Conservation (phyloP, 2,113 vertebrate genomes). For the Machaerirhynchus nigripectus region DNA sequence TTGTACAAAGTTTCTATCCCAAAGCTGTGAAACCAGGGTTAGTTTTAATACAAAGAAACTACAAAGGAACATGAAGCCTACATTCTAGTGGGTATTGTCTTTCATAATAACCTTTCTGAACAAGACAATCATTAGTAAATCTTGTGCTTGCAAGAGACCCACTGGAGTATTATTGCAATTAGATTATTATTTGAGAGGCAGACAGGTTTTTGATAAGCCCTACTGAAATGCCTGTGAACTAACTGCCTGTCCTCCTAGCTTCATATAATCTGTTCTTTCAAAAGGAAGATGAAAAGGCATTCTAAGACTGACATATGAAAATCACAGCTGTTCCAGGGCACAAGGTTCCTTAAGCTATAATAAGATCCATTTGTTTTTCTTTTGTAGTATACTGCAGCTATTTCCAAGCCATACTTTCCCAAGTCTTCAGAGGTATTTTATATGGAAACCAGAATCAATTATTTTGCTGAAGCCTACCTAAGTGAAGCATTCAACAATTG, state of each 20-base stretch:
- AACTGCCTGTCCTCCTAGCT: not conserved
- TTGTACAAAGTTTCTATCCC: not conserved
- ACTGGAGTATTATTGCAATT: not conserved
- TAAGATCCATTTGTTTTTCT: not conserved
- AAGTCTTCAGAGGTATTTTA: not conserved
- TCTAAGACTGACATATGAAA: not conserved
- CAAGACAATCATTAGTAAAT: not conserved
- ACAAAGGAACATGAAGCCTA: not conserved
- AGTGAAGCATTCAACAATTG: not conserved
- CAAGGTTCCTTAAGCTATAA: not conserved
- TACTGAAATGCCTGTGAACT: not conserved
- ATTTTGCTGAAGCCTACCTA: not conserved
- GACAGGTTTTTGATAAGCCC: not conserved
- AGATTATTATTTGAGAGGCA: not conserved
- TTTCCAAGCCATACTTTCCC: not conserved
- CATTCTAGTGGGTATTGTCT: not conserved
- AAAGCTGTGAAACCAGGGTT: not conserved
- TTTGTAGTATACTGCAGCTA: not conserved
- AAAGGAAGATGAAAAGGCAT: not conserved
- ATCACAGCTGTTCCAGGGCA: conserved; percentile 2
- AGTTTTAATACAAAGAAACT: not conserved
- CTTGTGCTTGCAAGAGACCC: not conserved
- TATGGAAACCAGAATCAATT: not conserved
- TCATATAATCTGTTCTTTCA: not conserved
- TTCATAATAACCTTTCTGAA: not conserved